A percentile compares a stretch with the other conserved stretches of the same genome.
Conservation (phyloP, 2,888 invertebrate genomes). For the Cephonodes hylas region DNA sequence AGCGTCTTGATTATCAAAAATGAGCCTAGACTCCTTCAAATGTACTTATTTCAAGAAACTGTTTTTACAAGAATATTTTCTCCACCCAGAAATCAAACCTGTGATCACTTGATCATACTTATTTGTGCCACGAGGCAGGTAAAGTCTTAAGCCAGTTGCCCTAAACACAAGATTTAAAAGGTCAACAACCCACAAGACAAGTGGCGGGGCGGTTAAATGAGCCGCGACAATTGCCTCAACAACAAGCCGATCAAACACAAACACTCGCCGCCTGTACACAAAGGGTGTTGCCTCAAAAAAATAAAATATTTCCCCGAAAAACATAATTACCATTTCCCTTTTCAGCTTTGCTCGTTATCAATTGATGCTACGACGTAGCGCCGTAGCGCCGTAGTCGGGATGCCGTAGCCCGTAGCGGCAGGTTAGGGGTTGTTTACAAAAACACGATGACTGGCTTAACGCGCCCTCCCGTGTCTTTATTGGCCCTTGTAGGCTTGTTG, state of each 20-base stretch:
- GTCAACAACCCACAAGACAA: background rate
- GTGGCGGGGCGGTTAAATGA: background rate
- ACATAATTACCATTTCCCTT: slow-evolving; percentile 21
- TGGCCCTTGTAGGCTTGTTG: slow-evolving; percentile 63
- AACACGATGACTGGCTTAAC: slow-evolving; percentile 75
- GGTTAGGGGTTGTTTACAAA: slow-evolving; percentile 67
- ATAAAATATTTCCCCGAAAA: slow-evolving; percentile 19
- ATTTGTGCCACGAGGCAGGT: too few species aligned
- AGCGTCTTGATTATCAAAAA: too few species aligned
- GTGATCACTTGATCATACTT: too few species aligned
- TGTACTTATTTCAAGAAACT: too few species aligned
- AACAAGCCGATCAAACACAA: background rate
- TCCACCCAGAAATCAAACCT: too few species aligned
- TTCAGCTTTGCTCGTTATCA: slow-evolving; percentile 14
- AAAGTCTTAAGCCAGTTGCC: background rate
- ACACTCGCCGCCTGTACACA: slow-evolving; percentile 1
- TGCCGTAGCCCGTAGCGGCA: slow-evolving; percentile 35
- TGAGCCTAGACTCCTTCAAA: too few species aligned
- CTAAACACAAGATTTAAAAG: background rate
- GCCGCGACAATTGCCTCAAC: background rate
- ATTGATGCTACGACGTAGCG: slow-evolving; percentile 29
- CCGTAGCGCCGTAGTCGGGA: slow-evolving; percentile 34
- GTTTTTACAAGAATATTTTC: too few species aligned
- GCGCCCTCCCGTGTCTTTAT: slow-evolving; percentile 65
- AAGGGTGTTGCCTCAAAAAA: background rate